These are phyloP conservation scores for Spea multiplicata DNA, from an alignment of 2,113 vertebrate genomes.

Conservation along the genomic window DNA sequence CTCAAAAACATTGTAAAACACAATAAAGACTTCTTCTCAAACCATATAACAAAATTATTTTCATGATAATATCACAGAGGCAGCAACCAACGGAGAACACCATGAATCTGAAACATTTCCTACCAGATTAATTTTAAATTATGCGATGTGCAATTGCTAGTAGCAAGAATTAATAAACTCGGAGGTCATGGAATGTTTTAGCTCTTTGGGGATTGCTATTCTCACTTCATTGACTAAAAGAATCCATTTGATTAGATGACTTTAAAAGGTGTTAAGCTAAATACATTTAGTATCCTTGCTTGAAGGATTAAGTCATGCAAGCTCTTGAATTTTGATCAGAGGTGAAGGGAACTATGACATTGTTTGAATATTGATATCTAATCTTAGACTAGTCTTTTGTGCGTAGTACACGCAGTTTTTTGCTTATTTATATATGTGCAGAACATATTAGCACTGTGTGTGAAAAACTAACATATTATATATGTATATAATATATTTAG, in stretches of 20 bases:
- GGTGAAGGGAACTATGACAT: constrained; percentile 36
- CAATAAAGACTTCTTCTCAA: no score
- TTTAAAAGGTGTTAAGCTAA: constrained; percentile 50
- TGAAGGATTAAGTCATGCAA: constrained; percentile 36
- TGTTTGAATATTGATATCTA: constrained; percentile 18
- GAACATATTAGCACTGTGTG: no score
- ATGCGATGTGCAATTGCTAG: constrained; percentile 21
- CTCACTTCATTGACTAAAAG: constrained; percentile 52
- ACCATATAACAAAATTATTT: no score
- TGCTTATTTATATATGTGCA: no score
- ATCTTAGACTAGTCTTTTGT: constrained; percentile 2
- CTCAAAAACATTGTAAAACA: no score
- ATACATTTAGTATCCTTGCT: constrained; percentile 38
- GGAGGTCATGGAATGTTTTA: constrained; percentile 26
- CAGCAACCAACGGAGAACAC: no score
- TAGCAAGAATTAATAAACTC: constrained; percentile 49
- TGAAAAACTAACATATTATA: no score
- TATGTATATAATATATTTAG: no score
- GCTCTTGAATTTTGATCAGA: constrained; percentile 44
- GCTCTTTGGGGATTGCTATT: constrained; percentile 30
- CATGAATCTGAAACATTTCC: no score
- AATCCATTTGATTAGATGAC: constrained; percentile 37
- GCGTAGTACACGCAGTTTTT: no score
- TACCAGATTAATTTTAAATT: constrained; percentile 6
- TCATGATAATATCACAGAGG: no score